Evolutionary conservation across 2,797 vertebrate genomes (phyloP).

Genomic region (Lycodopsis pacificus): DNA sequence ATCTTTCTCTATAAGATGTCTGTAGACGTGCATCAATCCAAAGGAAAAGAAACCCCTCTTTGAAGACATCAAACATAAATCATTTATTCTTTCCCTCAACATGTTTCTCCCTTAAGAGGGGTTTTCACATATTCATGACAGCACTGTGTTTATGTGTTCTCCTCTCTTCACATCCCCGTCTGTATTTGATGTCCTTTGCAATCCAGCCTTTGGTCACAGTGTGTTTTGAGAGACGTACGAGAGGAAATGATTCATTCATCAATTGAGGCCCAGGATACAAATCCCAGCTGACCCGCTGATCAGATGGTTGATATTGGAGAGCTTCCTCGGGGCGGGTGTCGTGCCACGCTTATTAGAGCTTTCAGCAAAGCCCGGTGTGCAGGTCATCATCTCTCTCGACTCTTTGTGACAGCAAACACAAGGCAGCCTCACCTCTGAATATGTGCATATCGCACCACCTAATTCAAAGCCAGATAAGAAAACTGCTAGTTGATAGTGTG

Average conservation of each 20-base stretch:
- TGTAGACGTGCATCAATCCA: constrained; percentile 34
- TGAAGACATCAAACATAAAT: constrained; percentile 49
- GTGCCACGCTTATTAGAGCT: constrained; percentile 63
- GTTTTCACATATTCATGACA: constrained; percentile 64
- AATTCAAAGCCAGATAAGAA: constrained; percentile 70
- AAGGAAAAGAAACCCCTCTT: constrained; percentile 7
- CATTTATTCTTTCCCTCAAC: constrained; percentile 39
- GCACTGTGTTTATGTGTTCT: constrained; percentile 36
- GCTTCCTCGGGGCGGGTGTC: constrained; percentile 42
- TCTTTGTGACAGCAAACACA: constrained; percentile 65
- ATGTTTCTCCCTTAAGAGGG: constrained; percentile 53
- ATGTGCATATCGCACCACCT: constrained; percentile 50
- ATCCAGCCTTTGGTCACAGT: constrained; percentile 60
- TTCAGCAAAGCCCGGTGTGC: constrained; percentile 46
- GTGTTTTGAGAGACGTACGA: constrained; percentile 70
- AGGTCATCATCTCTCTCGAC: constrained; percentile 61
- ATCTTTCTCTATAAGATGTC: constrained; percentile 44
- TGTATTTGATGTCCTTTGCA: constrained; percentile 69
- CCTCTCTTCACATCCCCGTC: constrained; percentile 48
- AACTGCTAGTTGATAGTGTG: constrained; percentile 51
- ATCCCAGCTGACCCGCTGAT: constrained; percentile 71
- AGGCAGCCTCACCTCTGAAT: constrained; percentile 54
- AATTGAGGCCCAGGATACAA: constrained; percentile 49
- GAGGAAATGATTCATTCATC: constrained; percentile 79
- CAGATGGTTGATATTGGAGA: constrained; percentile 70